Conservation (phyloP, 2,888 invertebrate species). For the Tiliacea aurago region DNA sequence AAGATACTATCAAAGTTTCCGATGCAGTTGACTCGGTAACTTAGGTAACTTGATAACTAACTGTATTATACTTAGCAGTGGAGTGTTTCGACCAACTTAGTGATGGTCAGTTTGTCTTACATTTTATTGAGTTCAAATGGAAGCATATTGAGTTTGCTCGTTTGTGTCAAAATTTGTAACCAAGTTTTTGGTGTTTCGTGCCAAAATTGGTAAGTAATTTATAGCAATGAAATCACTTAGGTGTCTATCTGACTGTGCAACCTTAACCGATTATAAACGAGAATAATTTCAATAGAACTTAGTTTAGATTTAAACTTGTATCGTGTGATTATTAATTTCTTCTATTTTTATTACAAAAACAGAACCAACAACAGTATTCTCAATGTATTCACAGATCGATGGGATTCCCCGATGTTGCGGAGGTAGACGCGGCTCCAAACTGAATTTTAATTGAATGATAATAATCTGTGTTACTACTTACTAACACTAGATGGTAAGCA, state of each 20-base stretch:
- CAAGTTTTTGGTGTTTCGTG: neutral
- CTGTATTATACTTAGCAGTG: slow-evolving; percentile 63
- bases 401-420: too few relatives aligned
- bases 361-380: too few relatives aligned
- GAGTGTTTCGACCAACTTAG: slow-evolving; percentile 41
- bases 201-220: neutral
- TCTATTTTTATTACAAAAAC: too few relatives aligned
- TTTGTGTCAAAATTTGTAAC: slow-evolving; percentile 14
- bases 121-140: slow-evolving; percentile 48
- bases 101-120: slow-evolving; percentile 51
- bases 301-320: too few relatives aligned
- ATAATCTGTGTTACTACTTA: too few relatives aligned
- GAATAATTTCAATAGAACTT: too few relatives aligned
- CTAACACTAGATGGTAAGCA: neutral
- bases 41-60: slow-evolving; percentile 70
- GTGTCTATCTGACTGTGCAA: neutral
- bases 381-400: too few relatives aligned
- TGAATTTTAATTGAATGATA: too few relatives aligned
- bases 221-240: neutral
- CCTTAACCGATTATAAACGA: too few relatives aligned
- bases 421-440: too few relatives aligned
- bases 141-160: slow-evolving; percentile 1
- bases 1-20: slow-evolving; percentile 65
- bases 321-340: too few relatives aligned
- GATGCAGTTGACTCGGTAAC: slow-evolving; percentile 69